Evolutionary conservation across 2,888 invertebrate species (phyloP).

Genomic region (Pristionchus fissidentatus): DNA sequence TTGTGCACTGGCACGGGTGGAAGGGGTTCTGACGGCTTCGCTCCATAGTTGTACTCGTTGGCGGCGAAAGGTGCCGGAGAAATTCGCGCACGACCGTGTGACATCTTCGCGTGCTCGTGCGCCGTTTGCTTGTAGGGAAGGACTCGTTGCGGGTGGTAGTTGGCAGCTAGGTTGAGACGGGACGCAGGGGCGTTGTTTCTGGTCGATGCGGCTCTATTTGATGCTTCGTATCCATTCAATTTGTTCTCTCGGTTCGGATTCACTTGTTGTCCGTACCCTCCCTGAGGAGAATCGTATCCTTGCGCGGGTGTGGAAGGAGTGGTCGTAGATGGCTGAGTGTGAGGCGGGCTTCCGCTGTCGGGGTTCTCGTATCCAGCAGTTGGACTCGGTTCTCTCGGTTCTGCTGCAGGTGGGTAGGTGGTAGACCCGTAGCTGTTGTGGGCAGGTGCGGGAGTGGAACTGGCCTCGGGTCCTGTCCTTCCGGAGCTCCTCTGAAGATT

Average conservation of each 20-base stretch:
- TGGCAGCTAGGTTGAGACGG: not conserved
- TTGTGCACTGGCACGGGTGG: not conserved
- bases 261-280: too few species aligned
- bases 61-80: not conserved
- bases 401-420: not conserved
- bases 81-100: not conserved
- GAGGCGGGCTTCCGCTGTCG: not conserved
- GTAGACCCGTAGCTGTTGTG: not conserved
- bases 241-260: not conserved
- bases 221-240: too few species aligned
- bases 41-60: constrained; percentile 13
- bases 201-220: too few species aligned
- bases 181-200: not conserved
- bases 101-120: too few species aligned
- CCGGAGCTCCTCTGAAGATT: constrained; percentile 20
- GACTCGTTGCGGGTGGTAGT: too few species aligned
- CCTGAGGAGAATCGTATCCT: too few species aligned
- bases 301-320: too few species aligned
- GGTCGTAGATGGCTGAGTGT: not conserved
- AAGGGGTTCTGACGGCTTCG: not conserved
- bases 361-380: not conserved
- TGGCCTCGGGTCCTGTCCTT: not conserved
- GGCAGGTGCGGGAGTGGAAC: not conserved
- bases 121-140: too few species aligned
- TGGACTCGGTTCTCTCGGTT: not conserved